Conservation (phyloP, 2,888 invertebrate species). For the Diplolepis rosae region DNA sequence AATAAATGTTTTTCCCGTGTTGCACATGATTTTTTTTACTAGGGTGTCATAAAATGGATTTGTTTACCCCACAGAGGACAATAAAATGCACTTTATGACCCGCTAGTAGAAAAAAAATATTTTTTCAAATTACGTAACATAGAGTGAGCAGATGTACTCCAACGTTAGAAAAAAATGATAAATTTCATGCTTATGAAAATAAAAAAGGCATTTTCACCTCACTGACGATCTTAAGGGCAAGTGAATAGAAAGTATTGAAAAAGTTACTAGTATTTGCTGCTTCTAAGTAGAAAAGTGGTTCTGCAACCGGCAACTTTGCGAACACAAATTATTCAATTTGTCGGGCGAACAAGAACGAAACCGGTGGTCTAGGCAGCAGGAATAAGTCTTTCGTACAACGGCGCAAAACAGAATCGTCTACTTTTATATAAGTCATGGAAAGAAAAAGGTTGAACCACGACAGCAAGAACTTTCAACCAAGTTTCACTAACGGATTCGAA, state of each 20-base stretch:
- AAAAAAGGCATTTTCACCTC: too few species aligned
- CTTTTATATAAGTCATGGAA: slow-evolving; percentile 25
- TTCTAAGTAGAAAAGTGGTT: slow-evolving; percentile 17
- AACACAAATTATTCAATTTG: slow-evolving; percentile 57
- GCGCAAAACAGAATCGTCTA: slow-evolving; percentile 20
- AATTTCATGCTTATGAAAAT: too few species aligned
- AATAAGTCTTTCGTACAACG: slow-evolving; percentile 13
- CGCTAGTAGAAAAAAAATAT: too few species aligned
- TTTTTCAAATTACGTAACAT: too few species aligned
- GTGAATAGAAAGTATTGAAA: background rate
- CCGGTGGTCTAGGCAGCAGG: background rate
- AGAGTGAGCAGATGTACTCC: too few species aligned
- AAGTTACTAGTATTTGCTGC: background rate
- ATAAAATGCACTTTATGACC: too few species aligned
- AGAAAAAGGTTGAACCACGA: slow-evolving; percentile 17
- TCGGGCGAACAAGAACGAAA: slow-evolving; percentile 29
- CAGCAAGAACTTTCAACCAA: slow-evolving; percentile 14
- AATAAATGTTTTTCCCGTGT: too few species aligned
- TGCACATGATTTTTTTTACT: too few species aligned
- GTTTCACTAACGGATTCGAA: slow-evolving; percentile 28
- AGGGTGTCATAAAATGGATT: too few species aligned
- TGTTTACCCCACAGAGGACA: too few species aligned
- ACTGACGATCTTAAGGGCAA: too few species aligned
- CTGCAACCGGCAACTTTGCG: slow-evolving; percentile 44
- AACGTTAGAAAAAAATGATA: too few species aligned